Evolutionary conservation across 2,797 vertebrate species (phyloP), one percentile per base, ranked within the genome.

Genomic region (Rhinella marina): DNA sequence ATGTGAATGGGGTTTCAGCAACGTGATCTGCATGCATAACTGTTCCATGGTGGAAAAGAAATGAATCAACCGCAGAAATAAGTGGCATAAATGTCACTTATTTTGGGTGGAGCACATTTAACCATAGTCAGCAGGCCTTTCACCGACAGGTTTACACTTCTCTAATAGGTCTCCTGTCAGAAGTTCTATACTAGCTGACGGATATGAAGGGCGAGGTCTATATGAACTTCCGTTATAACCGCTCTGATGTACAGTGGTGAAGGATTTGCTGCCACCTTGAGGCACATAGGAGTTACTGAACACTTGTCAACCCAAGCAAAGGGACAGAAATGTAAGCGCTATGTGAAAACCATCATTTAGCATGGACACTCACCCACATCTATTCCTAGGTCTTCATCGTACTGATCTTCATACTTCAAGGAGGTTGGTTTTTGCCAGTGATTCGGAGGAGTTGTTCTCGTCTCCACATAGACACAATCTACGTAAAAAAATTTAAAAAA

Each of bases 391-490:
- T 70, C 62, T 29, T 29, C 52, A 29, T 29, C 17, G 27, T 9
- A 50, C 10, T 16, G 57, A 16, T 82, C 66, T 56, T 83, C 50
- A 84, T 14, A 14, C 23, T 72, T 84, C 82, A 72, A 29, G 1
- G 2, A 48, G n/a, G 9, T 23, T 21, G n/a, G 7, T 57, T 6
- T 52, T 9, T 17, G 29, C n/a, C 66, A 21, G 2, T 32, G 66
- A 2, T 3, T n/a, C 21, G 54, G 48, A 3, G 27, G 52, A 3
- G 8, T 2, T 7, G 52, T 52, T 14, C 73, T 68, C 9, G 82
- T 2, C 9, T 84, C 82, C 68, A 84, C 54, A 17, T 16, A 84
- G 68, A 73, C 13, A 84, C 82, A 84, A 19, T 84, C 82, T 84
- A 29, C 19, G 59, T 2, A 32, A 83, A 32, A 9, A 13, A 10